Conservation (phyloP, 2,888 invertebrate genomes). For the Sphaerophoria taeniata region DNA sequence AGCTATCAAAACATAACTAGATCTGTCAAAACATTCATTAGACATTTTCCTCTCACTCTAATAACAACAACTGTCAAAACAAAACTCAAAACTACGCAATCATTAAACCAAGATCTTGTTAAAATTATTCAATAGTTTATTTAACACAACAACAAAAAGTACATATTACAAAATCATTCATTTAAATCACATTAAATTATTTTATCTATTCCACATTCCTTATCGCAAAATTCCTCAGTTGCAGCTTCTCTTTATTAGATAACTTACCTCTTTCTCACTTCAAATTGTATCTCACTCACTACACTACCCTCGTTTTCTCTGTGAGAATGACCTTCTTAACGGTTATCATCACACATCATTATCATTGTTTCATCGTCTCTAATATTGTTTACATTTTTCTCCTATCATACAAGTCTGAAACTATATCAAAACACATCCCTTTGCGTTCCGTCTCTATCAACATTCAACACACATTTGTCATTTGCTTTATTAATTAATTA, state of each 20-base stretch:
- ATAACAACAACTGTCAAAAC: constrained; percentile 8
- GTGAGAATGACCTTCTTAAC: constrained; percentile 56
- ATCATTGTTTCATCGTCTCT: constrained; percentile 64
- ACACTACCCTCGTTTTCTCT: not conserved
- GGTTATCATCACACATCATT: constrained; percentile 59
- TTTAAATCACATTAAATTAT: constrained; percentile 7
- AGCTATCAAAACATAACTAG: no score
- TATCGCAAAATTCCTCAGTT: constrained; percentile 22
- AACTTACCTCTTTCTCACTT: constrained; percentile 10
- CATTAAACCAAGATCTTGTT: constrained; percentile 19
- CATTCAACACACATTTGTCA: constrained; percentile 47
- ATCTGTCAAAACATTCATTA: not conserved
- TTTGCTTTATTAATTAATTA: constrained; percentile 72
- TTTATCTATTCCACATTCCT: constrained; percentile 33
- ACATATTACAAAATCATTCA: constrained; percentile 29
- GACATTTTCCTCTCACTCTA: not conserved
- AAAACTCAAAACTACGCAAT: not conserved
- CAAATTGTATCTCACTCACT: not conserved
- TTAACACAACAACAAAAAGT: not conserved
- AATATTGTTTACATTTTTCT: constrained; percentile 57
- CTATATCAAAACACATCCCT: not conserved
- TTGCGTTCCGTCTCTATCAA: not conserved
- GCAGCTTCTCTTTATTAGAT: constrained; percentile 13
- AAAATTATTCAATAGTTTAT: constrained; percentile 27
- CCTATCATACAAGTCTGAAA: constrained; percentile 21